Conservation (phyloP, 2,888 invertebrate species). For the Villa cingulata region DNA sequence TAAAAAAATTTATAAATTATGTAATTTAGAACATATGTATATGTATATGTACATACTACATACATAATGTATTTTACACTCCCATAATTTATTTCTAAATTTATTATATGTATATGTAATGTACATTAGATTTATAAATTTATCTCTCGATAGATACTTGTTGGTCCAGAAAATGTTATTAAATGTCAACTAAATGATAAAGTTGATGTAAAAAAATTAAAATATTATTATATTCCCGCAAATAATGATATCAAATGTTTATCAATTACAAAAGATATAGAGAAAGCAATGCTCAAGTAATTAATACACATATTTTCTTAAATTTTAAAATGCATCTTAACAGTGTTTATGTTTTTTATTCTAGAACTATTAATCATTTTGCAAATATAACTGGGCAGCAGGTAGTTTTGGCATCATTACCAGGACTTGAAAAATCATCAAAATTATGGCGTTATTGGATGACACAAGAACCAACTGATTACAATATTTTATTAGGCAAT, state of each 20-base stretch:
- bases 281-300: constrained; percentile 45
- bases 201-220: constrained; percentile 52
- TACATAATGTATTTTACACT: not conserved
- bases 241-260: constrained; percentile 61
- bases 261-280: constrained; percentile 53
- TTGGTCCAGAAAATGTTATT: constrained; percentile 38
- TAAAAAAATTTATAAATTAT: not conserved
- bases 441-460: constrained; percentile 65
- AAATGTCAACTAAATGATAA: constrained; percentile 44
- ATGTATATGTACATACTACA: too few species aligned
- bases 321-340: not conserved
- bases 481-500: constrained; percentile 50
- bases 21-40: too few species aligned
- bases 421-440: constrained; percentile 38
- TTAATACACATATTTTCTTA: constrained; percentile 5
- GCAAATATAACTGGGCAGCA: constrained; percentile 25
- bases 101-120: not conserved
- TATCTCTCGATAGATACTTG: constrained; percentile 18
- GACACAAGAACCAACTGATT: constrained; percentile 51
- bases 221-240: constrained; percentile 62
- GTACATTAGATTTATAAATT: too few species aligned
- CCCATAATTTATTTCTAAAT: not conserved
- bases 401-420: constrained; percentile 25
- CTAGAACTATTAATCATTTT: constrained; percentile 36
- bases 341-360: constrained; percentile 11